Conservation (phyloP, 2,113 vertebrate species). For the Junco hyemalis region DNA sequence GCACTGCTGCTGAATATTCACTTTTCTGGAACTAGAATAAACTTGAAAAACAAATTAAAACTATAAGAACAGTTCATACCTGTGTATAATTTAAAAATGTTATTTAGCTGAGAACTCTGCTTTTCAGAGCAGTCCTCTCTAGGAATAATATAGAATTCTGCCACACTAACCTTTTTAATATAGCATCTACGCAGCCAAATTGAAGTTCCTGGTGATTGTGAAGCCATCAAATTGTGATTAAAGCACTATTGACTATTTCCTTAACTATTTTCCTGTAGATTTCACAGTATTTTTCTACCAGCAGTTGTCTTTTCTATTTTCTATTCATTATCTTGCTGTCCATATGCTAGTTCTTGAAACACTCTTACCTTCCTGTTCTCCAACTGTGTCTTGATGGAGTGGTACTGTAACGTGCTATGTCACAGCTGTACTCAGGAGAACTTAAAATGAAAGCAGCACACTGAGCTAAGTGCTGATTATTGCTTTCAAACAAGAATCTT, state of each 20-base stretch:
- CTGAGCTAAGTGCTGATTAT: conserved; percentile 15
- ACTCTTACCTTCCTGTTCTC: conserved; percentile 26
- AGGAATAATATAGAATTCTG: not conserved
- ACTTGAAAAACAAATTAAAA: not conserved
- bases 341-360: conserved; percentile 46
- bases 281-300: conserved; percentile 50
- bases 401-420: not conserved
- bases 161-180: not conserved
- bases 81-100: not conserved
- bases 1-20: not conserved
- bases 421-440: conserved; percentile 12
- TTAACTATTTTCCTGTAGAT: conserved; percentile 43
- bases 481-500: not conserved
- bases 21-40: not conserved
- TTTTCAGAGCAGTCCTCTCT: not conserved
- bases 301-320: conserved; percentile 33
- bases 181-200: not conserved
- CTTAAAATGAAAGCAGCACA: conserved; percentile 22
- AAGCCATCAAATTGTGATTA: conserved; percentile 39
- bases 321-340: conserved; percentile 32
- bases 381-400: conserved; percentile 47
- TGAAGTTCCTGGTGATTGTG: conserved; percentile 16
- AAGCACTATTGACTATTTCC: conserved; percentile 23
- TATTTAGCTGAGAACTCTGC: not conserved
- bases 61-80: not conserved